Evolutionary conservation across 30 jellyfish, hydroid and myxozoan species (phyloP), one percentile per base, ranked within the genome.

Genomic region (Aurelia sp.): DNA sequence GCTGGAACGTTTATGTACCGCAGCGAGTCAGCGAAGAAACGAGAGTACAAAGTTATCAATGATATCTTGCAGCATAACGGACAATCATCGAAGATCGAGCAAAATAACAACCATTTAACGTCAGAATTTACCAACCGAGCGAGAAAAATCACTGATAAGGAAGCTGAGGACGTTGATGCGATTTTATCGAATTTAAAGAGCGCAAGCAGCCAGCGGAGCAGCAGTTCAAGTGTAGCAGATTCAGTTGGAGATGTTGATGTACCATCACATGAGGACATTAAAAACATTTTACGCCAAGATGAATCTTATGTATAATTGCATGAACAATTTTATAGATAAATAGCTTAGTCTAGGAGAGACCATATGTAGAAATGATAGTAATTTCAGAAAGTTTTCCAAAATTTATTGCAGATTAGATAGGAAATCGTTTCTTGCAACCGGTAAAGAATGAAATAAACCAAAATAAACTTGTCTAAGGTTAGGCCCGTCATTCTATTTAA

Each of bases 251-350:
- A 70, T 41, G 10, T 89, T n/a, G 89, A 82, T 19, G 84, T 79
- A 6, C 97, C 97, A 6, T 78, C 97, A 35, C 93, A 74, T 0
- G 98, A 92, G 50, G 96, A 85, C 62, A 75, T 85, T 6, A 62
- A 86, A 60, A 78, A 82, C 60, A 76, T 78, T 75, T 44, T 82
- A 19, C 61, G 86, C 63, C 98, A 92, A 65, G 95, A 92, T 63
- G 98, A 92, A 81, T 92, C 98, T 4, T 81, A 86, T 71, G 98
- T 92, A 17, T 92, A 68, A 78, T 44, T 12, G 1, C 8, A 4
- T 44, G 16, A 44, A 44, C 55, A 7, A 44, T 44, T 44, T 44
- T 44, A 44, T 44, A 44, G 55, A 44, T 44, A 4, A 6, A 44
- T 44, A 44, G 3, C 55, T 44, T 44, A 44, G 55, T 44, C 10